Base-by-base conservation (phyloP, 23 tunicate species). In the Ascidia mentula region DNA sequence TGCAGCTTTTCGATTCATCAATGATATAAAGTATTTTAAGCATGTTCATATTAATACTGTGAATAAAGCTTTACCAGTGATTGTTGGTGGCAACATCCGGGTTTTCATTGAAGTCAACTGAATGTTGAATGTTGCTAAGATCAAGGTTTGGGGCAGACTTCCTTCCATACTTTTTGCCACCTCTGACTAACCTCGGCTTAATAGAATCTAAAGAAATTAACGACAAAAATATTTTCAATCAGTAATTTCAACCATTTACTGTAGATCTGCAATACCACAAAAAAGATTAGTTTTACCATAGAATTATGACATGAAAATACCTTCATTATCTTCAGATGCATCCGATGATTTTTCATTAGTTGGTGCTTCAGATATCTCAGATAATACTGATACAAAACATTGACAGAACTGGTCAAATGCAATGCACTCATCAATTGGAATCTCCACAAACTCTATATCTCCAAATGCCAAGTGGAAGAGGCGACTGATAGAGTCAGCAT, bases 131-230 rank as follows among this genome's bases (percentile, higher is more conserved):
- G 65, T 53, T 28, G 24, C 65, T 53, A 9, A 53, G 65, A 53
- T 53, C 65, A 20, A 36, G 28, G 15, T 34, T 3, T 1, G 86
- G 86, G 30, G 34, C 69, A 0, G 86, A 82, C 32, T 76, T 46
- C 31, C 86, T 73, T 28, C 86, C 86, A 53, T 82, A 82, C 45
- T 79, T 36, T 33, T 53, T 73, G 24, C 86, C 86, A 32, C 77
- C 77, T 35, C 77, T 76, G 1, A 82, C 71, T n/a, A 82, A 26
- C 32, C 79, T 30, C 1, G 86, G 86, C 36, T 82, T 59, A n/a
- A 82, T 72, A 28, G 28, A 2, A 1, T 74, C 78, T 36, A 18
- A 34, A 71, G 32, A n/a, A n/a, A n/a, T n/a, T n/a, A n/a, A n/a
- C n/a, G n/a, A n/a, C n/a, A n/a, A n/a, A n/a, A n/a, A n/a, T n/a